These are phyloP conservation scores for Auanema sp. DNA, from an alignment of 2,888 invertebrate genomes.

Conservation along the genomic window DNA sequence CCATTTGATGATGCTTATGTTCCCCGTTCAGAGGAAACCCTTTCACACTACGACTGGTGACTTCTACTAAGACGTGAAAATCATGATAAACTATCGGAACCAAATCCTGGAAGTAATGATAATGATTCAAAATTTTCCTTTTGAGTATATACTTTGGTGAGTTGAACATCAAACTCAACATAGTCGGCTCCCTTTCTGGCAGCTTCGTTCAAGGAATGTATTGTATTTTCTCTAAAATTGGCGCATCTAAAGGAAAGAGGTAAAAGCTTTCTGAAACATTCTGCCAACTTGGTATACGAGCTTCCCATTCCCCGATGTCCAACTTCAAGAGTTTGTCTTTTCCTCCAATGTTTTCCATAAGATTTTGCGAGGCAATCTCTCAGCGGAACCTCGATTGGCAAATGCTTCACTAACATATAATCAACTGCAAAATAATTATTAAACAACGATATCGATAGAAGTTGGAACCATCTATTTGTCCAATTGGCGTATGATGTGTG, in stretches of 20 bases:
- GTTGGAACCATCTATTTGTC: constrained; percentile 37
- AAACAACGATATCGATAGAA: not conserved
- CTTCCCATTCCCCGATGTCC: constrained; percentile 95
- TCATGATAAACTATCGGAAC: constrained; percentile 87
- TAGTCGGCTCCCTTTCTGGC: constrained; percentile 91
- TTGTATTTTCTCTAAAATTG: constrained; percentile 86
- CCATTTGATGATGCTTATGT: constrained; percentile 39
- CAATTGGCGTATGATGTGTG: constrained; percentile 37
- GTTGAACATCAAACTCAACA: constrained; percentile 97
- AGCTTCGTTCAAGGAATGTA: constrained; percentile 89
- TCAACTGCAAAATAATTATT: constrained; percentile 28
- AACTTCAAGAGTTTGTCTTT: constrained; percentile 74
- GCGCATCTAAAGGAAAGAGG: constrained; percentile 33
- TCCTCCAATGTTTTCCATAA: constrained; percentile 44
- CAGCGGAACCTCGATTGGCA: constrained; percentile 6
- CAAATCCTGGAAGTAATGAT: constrained; percentile 69
- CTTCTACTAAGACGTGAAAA: constrained; percentile 82
- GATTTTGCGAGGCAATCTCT: constrained; percentile 31
- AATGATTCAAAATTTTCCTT: not conserved
- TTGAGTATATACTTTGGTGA: constrained; percentile 78
- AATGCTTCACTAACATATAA: constrained; percentile 39
- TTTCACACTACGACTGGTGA: constrained; percentile 43
- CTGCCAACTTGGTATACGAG: constrained; percentile 71
- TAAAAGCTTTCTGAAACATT: no score
- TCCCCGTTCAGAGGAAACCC: constrained; percentile 11